A percentile compares a stretch with the other conserved stretches of the same genome.
phyloP scores from a whole-genome alignment of 2,888 invertebrate genomes.

The Phytoseiulus persimilis region DNA sequence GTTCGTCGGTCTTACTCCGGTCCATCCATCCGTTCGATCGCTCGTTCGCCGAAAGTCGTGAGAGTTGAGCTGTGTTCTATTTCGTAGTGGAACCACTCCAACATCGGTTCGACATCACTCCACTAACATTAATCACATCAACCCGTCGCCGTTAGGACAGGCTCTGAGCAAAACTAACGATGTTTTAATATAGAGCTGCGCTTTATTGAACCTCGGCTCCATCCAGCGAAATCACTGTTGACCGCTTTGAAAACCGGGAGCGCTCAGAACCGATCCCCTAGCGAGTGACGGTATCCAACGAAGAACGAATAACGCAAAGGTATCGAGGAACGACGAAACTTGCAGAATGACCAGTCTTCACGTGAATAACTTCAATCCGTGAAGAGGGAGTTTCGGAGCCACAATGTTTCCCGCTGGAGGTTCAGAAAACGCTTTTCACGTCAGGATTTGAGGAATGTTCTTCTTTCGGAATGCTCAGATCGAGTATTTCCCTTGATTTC shows the following conservation, averaged over 20 bases:
- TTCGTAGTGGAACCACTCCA: background rate
- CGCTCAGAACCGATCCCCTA: background rate
- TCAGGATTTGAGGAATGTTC: background rate
- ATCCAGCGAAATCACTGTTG: background rate
- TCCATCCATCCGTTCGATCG: background rate
- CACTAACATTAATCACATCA: background rate
- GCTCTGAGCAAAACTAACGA: slow-evolving; percentile 6
- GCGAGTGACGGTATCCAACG: too few relatives aligned
- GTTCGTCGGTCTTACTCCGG: background rate
- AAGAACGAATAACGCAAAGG: too few relatives aligned
- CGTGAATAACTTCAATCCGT: too few relatives aligned
- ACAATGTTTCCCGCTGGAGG: background rate
- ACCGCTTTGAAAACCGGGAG: background rate
- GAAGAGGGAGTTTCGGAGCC: too few relatives aligned
- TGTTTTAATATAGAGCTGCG: slow-evolving; percentile 34
- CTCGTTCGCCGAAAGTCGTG: background rate
- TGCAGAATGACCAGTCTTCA: too few relatives aligned
- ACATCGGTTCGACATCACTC: background rate
- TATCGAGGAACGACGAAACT: too few relatives aligned
- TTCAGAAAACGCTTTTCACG: background rate
- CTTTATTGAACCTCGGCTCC: slow-evolving; percentile 24
- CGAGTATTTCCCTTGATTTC: background rate
- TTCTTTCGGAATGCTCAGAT: background rate
- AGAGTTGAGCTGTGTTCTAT: background rate
- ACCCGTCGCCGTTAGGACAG: background rate